Percentiles rank a stretch among this genome's conserved stretches.
phyloP scores from a whole-genome alignment of 1,140 invertebrate genomes.

The Oncopodura yosiiana region DNA sequence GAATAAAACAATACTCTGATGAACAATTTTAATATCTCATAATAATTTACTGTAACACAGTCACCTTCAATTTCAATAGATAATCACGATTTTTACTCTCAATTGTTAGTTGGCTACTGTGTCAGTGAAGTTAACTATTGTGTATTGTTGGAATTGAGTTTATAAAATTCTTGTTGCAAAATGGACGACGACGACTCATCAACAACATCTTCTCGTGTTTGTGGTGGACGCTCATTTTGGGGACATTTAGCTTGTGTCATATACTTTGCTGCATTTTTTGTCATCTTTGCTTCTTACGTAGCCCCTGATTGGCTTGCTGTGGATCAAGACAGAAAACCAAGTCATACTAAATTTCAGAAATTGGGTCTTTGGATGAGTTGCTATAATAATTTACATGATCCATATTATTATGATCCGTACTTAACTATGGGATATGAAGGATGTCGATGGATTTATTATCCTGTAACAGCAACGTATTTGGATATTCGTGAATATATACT shows the following conservation, averaged over 20 bases:
- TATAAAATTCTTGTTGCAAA: neutral
- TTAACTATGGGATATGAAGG: conserved; percentile 20
- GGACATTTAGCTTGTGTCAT: conserved; percentile 18
- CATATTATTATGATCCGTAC: conserved; percentile 28
- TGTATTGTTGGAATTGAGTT: too few relatives aligned
- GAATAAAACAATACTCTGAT: too few relatives aligned
- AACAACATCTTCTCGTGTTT: conserved; percentile 3
- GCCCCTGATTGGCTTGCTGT: conserved; percentile 28
- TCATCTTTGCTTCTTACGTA: conserved; percentile 25
- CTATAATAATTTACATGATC: conserved; percentile 25
- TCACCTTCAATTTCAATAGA: too few relatives aligned
- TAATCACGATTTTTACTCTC: too few relatives aligned
- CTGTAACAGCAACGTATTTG: conserved; percentile 15
- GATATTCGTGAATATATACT: conserved; percentile 23
- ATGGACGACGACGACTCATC: conserved; percentile 13
- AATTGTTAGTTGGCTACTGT: too few relatives aligned
- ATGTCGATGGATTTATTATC: conserved; percentile 30
- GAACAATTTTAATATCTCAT: too few relatives aligned
- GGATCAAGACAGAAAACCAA: conserved; percentile 13
- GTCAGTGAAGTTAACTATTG: too few relatives aligned
- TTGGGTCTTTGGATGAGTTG: conserved; percentile 29
- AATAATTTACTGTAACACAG: too few relatives aligned
- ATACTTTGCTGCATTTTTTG: conserved; percentile 21
- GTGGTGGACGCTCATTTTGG: conserved; percentile 19
- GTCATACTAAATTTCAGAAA: conserved; percentile 22